Evolutionary conservation across 2,113 vertebrate genomes (phyloP), one percentile per base, ranked within the genome.

Genomic region (Stigmatopora nigra): DNA sequence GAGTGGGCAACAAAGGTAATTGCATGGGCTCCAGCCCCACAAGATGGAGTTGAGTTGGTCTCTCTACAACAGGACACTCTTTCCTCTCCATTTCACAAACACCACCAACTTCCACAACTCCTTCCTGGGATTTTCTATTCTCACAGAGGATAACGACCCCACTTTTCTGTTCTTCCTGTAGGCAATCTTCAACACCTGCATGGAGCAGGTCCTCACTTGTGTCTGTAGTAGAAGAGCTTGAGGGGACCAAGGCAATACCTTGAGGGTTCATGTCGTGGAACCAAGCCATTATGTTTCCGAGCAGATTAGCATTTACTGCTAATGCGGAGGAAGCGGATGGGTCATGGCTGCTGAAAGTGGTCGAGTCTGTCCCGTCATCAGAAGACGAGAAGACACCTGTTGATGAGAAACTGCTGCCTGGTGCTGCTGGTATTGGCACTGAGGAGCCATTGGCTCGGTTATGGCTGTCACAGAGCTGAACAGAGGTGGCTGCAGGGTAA

Each of bases 241-340:
- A 90, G 59, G 95, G 93, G 56, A 96, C 93, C 78, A 96, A 88
- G 73, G 93, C 92, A 72, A 98, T 93, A 64, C 93, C 95, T 85
- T 98, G 97, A 63, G 96, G 95, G 84, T 97, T 97, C 92, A 98
- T 97, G 86, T 99, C 97, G 63, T 98, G 96, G 87, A 99, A 98
- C 96, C 96, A 99, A 67, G 97, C 97, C 96, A 99, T 96, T 76
- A 99, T 97, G 81, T 98, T 98, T 72, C 96, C 96, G 64, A 99
- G 92, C 31, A 98, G 92, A 82, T 98, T 96, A 77, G 95, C 94
- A 69, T 56, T 93, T 72, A 92, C 82, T 38, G 90, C 89, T 35
- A 82, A 71, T 1, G 73, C 63, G 13, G 83, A 84, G 35, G 86
- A 81, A 0, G 83, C 84, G 20, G 85, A 83, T 41, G 92, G 87